Evolutionary conservation across 2,113 vertebrate genomes (phyloP), one percentile per base, ranked within the genome.

Genomic region (Heterotis niloticus): DNA sequence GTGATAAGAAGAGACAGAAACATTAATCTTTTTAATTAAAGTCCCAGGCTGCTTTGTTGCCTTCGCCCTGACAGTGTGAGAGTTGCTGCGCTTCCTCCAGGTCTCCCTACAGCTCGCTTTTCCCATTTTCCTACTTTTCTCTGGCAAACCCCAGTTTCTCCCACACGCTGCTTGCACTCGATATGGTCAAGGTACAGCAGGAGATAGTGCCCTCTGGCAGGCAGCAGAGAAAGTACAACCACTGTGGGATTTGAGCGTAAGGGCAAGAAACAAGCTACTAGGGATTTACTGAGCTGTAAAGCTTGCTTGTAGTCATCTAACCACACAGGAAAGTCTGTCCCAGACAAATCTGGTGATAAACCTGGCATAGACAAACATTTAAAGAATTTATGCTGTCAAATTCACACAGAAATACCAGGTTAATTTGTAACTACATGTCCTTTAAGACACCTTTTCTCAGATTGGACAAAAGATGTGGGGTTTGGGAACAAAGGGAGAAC

Each of bases 1-100:
- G n/a, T 29, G 34, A 67, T 12, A 57, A 28, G 64, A 10, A 62
- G 23, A 51, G 64, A 23, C 51, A 68, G 54, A 75, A 57, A 10
- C 28, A 44, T 57, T 34, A 24, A 59, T 59, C 62, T 75, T 52
- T 75, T 75, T 74, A 75, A 75, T 79, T 66, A 74, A 23, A 75
- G 72, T 56, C 26, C 29, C 64, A 28, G 24, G 78, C 23, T 59
- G 64, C 4, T 28, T 24, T 29, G 28, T 51, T 29, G 51, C 51
- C 20, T 62, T 75, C 62, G 18, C 29, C n/a, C 17, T 24, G 34
- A 34, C 60, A 65, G 44, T 14, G 64, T 76, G 64, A 64, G 75
- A 76, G 34, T 60, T 18, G 56, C 57, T 59, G 65, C 26, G 0
- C 62, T 26, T 44, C 62, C 18, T 74, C 60, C 29, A 44, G 17